Evolutionary conservation across 2,888 invertebrate genomes (phyloP), one percentile per base, ranked within the genome.

Genomic region (Rhamphomyia laevipes): DNA sequence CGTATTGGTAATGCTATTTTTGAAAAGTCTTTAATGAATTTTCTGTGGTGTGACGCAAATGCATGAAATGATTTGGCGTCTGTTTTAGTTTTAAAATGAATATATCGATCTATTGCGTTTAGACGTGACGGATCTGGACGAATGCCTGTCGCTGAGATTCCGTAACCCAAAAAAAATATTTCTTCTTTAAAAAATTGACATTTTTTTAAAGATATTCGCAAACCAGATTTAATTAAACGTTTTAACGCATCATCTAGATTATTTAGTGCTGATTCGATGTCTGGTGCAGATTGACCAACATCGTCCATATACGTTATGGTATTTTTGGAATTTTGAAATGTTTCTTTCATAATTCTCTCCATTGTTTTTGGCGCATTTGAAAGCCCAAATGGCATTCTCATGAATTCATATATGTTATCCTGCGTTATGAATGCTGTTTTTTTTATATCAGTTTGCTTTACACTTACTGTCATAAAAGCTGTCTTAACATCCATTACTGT

Each of bases 361-460:
- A 33, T 33, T 4, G 33, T 33, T 13, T 33, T 33, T 9, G 4
- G 30, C 11, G 30, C 30, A 35, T 35, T 35, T 35, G 35, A 35
- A n/a, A 35, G 35, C 5, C 35, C 35, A 30, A 30, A 30, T 9
- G 30, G 21, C 42, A 46, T 49, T 23, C 43, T 33, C 12, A 43
- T 2, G 7, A 49, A 46, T 42, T 49, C 49, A 23, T 43, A 49
- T 5, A 49, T 3, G 12, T 42, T 42, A 16, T 43, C 49, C 37
- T 49, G 49, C 2, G 46, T 49, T 10, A 49, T 21, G 13, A 46
- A 49, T 13, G 46, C 49, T 2, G 49, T 49, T 37, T 46, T 49
- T n/a, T 37, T 23, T 21, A 43, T 49, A 30, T 43, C 43, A 6
- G 27, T 12, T 21, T 21, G n/a, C 2, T 38, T 50, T 2, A 50